Conservation (phyloP, 2,113 vertebrate genomes). For the Callithrix jacchus region DNA sequence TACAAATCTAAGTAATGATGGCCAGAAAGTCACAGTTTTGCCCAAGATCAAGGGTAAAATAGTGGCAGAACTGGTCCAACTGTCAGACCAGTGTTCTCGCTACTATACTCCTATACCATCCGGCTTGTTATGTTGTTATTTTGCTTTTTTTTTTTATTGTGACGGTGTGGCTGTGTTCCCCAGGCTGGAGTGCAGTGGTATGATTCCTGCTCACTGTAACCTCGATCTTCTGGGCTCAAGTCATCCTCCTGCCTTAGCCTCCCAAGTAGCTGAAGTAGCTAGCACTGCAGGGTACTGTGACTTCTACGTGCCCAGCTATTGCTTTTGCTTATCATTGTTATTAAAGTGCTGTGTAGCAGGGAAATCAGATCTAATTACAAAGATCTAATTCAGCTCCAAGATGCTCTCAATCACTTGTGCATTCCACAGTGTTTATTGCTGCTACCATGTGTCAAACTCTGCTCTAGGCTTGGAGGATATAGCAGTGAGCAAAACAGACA, state of each 20-base stretch:
- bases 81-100: background rate
- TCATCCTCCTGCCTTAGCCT: too few relatives aligned
- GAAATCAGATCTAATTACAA: background rate
- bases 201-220: too few relatives aligned
- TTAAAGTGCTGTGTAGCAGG: background rate
- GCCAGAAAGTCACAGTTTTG: background rate
- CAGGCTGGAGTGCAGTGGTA: too few relatives aligned
- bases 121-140: too few relatives aligned
- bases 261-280: too few relatives aligned
- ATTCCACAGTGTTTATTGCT: background rate
- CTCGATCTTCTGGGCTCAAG: too few relatives aligned
- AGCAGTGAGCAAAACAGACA: background rate
- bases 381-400: background rate
- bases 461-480: background rate
- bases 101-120: accelerated
- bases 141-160: too few relatives aligned
- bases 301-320: too few relatives aligned
- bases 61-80: background rate
- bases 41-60: background rate
- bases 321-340: background rate
- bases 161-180: too few relatives aligned
- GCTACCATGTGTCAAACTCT: background rate
- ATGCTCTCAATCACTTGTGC: background rate
- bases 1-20: background rate
- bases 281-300: too few relatives aligned